Percentiles rank a stretch among this genome's conserved stretches.
These are phyloP conservation scores for Emmelina monodactyla DNA, from an alignment of 2,888 invertebrate species.

Conservation along the genomic window DNA sequence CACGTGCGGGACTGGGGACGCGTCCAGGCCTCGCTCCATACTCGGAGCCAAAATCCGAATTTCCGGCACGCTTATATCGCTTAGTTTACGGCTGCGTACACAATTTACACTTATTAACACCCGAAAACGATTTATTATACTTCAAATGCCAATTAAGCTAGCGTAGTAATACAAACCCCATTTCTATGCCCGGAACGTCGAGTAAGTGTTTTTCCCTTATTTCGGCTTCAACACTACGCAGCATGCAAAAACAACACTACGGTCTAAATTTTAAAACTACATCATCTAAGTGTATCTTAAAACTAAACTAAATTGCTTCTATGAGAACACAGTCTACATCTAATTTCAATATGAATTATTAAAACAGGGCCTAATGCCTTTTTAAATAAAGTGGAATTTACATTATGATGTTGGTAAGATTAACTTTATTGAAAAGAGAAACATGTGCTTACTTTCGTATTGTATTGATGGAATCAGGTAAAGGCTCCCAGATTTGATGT, in stretches of 20 bases:
- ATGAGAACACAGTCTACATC: too few relatives aligned
- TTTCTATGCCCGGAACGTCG: conserved; percentile 41
- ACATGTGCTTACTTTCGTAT: too few relatives aligned
- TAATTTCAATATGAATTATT: too few relatives aligned
- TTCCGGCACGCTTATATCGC: conserved; percentile 80
- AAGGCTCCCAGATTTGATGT: conserved; percentile 69
- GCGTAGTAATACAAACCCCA: conserved; percentile 47
- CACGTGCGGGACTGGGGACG: conserved; percentile 33
- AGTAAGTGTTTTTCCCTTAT: conserved; percentile 45
- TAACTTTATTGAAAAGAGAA: too few relatives aligned
- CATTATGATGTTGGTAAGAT: too few relatives aligned
- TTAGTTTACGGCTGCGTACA: conserved; percentile 70
- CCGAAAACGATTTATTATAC: conserved; percentile 1
- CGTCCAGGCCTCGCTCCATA: conserved; percentile 80
- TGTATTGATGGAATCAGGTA: too few relatives aligned
- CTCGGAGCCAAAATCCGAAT: conserved; percentile 85
- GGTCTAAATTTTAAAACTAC: conserved; percentile 31
- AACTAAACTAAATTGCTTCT: too few relatives aligned
- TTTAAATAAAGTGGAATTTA: too few relatives aligned
- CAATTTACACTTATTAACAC: background rate
- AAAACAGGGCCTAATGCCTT: too few relatives aligned
- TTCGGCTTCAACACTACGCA: conserved; percentile 43
- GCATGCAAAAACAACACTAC: conserved; percentile 60
- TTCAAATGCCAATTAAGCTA: background rate
- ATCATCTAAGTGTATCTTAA: background rate